Conservation (phyloP, 2,113 vertebrate genomes). For the Elgaria multicarinata region DNA sequence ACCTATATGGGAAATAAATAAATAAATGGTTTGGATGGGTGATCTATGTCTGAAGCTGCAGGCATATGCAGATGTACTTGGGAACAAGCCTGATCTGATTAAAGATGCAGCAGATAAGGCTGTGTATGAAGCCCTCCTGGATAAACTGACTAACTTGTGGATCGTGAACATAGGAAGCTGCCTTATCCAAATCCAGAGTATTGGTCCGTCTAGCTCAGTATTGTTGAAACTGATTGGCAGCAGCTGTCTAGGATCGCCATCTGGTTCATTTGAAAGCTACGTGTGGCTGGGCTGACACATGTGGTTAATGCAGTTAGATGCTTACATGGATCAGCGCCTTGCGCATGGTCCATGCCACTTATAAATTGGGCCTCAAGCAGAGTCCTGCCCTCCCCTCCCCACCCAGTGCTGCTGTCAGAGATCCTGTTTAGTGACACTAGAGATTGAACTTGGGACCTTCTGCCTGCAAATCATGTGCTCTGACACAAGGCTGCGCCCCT, state of each 20-base stretch:
- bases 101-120: neutral
- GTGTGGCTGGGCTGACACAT: no score
- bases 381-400: no score
- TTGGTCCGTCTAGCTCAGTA: no score
- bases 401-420: no score
- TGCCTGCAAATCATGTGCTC: neutral
- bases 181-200: neutral
- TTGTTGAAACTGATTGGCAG: neutral
- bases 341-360: no score
- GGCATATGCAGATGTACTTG: neutral
- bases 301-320: no score
- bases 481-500: neutral
- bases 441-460: no score
- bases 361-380: no score
- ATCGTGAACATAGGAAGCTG: neutral
- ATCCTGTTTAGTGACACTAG: no score
- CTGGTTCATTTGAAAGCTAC: neutral
- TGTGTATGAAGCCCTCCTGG: neutral
- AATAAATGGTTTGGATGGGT: neutral
- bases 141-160: neutral
- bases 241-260: neutral
- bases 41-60: neutral
- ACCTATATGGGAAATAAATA: neutral
- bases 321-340: no score
- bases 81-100: neutral